Percentiles rank a stretch among this genome's conserved stretches.
phyloP scores from a whole-genome alignment of 2,113 vertebrate genomes.

The Lagopus muta region DNA sequence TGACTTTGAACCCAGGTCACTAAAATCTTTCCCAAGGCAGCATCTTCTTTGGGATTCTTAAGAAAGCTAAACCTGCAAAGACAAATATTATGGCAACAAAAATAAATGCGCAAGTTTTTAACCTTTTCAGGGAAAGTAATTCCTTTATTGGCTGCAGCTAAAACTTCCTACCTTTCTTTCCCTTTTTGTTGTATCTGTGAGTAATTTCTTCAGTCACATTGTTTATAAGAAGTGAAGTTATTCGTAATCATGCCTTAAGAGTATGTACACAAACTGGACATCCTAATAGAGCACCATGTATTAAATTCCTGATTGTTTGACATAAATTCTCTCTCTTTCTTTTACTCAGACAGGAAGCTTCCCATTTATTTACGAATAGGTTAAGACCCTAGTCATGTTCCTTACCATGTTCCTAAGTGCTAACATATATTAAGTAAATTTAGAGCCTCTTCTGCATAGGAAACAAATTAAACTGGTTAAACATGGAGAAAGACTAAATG shows the following conservation, averaged over 20 bases:
- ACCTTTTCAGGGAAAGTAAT: conserved; percentile 87
- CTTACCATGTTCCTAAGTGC: conserved; percentile 88
- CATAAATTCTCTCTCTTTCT: conserved; percentile 93
- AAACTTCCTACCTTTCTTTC: conserved; percentile 87
- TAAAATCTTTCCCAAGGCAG: conserved; percentile 68
- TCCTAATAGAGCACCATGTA: conserved; percentile 91
- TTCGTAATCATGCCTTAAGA: conserved; percentile 92
- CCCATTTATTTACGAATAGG: conserved; percentile 91
- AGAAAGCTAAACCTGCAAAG: conserved; percentile 81
- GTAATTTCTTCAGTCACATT: conserved; percentile 89
- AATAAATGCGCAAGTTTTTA: conserved; percentile 84
- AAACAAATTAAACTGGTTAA: conserved; percentile 92
- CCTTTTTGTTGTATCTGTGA: conserved; percentile 89
- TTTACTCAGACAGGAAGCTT: conserved; percentile 90
- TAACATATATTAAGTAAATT: conserved; percentile 97
- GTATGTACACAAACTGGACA: conserved; percentile 95
- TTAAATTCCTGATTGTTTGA: conserved; percentile 99
- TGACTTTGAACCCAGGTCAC: conserved; percentile 75
- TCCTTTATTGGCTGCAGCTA: conserved; percentile 80
- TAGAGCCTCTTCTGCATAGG: conserved; percentile 89
- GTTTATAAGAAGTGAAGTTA: conserved; percentile 93
- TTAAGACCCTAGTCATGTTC: conserved; percentile 89
- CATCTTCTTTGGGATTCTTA: conserved; percentile 78
- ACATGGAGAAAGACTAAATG: conserved; percentile 87
- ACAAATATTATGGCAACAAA: conserved; percentile 88